Percentiles rank a stretch among this genome's conserved stretches.
phyloP scores from a whole-genome alignment of 2,888 invertebrate genomes.

The Iselma pallidipennis region DNA sequence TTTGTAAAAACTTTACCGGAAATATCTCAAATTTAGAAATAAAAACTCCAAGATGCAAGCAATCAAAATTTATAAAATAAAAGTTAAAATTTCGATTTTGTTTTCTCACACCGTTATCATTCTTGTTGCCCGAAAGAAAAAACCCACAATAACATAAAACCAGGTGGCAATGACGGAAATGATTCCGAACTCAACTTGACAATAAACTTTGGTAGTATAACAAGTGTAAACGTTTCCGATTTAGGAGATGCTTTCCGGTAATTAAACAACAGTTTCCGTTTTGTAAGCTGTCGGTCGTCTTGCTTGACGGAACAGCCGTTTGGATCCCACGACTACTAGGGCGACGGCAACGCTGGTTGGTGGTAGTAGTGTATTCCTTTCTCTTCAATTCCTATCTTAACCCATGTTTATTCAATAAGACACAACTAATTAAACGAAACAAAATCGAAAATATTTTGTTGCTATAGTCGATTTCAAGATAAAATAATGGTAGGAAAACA shows the following conservation, averaged over 20 bases:
- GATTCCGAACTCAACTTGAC: background rate
- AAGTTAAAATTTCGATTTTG: background rate
- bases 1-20: too few relatives aligned
- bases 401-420: conserved; percentile 23
- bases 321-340: conserved; percentile 25
- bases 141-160: background rate
- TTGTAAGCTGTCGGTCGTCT: conserved; percentile 24
- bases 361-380: background rate
- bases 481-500: background rate
- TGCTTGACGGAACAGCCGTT: conserved; percentile 25
- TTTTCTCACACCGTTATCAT: background rate
- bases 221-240: conserved; percentile 28
- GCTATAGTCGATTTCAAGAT: background rate
- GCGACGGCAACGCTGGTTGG: too few relatives aligned
- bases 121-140: too few relatives aligned
- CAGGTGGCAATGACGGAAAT: background rate
- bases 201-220: conserved; percentile 18
- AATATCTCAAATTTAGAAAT: too few relatives aligned
- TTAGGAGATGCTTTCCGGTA: conserved; percentile 28
- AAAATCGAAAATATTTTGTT: background rate
- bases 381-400: background rate
- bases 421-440: conserved; percentile 3
- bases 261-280: conserved; percentile 29
- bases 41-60: too few relatives aligned
- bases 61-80: too few relatives aligned